Evolutionary conservation across 1,140 invertebrate genomes (phyloP), one percentile per base, ranked within the genome.

Genomic region (Phthorimaea operculella): DNA sequence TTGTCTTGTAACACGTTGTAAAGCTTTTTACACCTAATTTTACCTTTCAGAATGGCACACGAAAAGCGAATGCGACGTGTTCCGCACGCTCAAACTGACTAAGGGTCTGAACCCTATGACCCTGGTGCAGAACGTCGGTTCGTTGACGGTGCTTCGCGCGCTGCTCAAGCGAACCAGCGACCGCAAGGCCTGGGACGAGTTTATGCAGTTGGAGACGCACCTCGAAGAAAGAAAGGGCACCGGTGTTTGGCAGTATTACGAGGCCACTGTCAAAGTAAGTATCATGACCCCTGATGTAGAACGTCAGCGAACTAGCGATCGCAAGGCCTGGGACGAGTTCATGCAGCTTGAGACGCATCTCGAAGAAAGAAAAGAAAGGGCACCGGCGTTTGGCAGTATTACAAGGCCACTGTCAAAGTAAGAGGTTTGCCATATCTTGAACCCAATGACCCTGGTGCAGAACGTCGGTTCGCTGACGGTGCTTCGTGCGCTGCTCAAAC

Each of bases 171-270:
- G 74, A 60, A 68, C 86, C n/a, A 62, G 62, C 1, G 70, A 88
- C 63, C 62, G 72, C 10, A 59, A 74, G 51, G 60, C 73, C 10
- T 91, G 89, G 89, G 51, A 83, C 8, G 65, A 79, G 60, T 81
- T 91, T 16, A 73, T 86, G 62, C 61, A 76, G 34, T 74, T 91
- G 57, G 89, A 90, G 67, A 81, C 86, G 14, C 89, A 91, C 64
- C 45, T 87, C 33, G 77, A 88, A 15, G 69, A 87, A 52, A 79
- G 90, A 50, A 81, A 83, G 48, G 69, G 71, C 14, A 87, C 86
- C 9, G 54, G 50, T 3, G 75, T 89, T 6, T 90, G 89, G 89
- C 70, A 87, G 33, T 82, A 86, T 52, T 74, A 88, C 64, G 60
- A 80, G 39, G 83, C 83, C 62, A 80, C 89, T n/a, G 78, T 88